A percentile compares a stretch with the other conserved stretches of the same genome.
These are phyloP conservation scores for Hylaea fasciaria DNA, from an alignment of 2,888 invertebrate species.

Conservation along the genomic window DNA sequence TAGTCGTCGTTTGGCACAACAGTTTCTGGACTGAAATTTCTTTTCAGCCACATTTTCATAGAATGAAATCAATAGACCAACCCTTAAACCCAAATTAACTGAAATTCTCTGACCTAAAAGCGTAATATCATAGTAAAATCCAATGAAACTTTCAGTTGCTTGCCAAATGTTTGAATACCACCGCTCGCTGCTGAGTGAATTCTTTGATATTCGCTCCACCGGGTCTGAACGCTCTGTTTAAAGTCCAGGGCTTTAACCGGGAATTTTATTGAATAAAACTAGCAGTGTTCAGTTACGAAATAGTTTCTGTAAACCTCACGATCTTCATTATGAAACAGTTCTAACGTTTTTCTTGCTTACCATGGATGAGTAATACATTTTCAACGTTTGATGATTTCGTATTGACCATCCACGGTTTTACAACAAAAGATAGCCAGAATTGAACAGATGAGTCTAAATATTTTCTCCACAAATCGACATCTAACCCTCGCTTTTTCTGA, in stretches of 20 bases:
- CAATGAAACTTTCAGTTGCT: slow-evolving; percentile 14
- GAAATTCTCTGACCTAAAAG: slow-evolving; percentile 6
- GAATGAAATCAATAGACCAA: slow-evolving; percentile 2
- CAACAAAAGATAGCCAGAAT: too few relatives aligned
- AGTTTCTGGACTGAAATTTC: not conserved
- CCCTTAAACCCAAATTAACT: slow-evolving; percentile 9
- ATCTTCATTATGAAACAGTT: not conserved
- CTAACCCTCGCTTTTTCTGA: too few relatives aligned
- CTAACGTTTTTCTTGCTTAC: not conserved
- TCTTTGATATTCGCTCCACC: slow-evolving; percentile 21
- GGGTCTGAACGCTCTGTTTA: slow-evolving; percentile 10
- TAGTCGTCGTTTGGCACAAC: too few relatives aligned
- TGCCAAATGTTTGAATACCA: slow-evolving; percentile 23
- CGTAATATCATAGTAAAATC: slow-evolving; percentile 14
- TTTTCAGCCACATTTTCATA: not conserved
- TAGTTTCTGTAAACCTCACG: not conserved
- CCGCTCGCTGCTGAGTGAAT: slow-evolving; percentile 16
- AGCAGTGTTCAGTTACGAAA: slow-evolving; percentile 1
- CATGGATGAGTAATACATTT: not conserved
- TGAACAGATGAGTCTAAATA: too few relatives aligned
- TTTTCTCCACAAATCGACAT: too few relatives aligned
- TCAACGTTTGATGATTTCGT: too few relatives aligned
- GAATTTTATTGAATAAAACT: slow-evolving; percentile 12
- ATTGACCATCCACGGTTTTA: too few relatives aligned
- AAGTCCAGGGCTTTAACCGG: slow-evolving; percentile 6